Evolutionary conservation across 2,113 vertebrate species (phyloP), one percentile per base, ranked within the genome.

Genomic region (Onychostoma macrolepis): DNA sequence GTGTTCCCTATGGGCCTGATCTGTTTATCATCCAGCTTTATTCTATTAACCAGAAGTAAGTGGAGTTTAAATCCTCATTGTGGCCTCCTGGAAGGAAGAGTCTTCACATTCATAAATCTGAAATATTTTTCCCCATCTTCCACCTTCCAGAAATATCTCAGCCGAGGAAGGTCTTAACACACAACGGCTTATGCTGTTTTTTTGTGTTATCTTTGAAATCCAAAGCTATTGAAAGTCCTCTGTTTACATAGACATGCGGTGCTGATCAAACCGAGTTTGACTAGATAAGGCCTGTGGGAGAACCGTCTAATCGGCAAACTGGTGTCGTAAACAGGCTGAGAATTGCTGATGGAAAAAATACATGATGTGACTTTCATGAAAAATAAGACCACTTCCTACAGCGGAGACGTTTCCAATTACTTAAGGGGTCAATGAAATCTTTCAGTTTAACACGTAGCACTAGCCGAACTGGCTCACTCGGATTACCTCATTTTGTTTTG

Each of bases 281-380:
- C 58, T 80, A 82, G 86, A 84, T 88, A 80, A 80, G 74, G 21
- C 63, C 83, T 17, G 80, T 30, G 80, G 88, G 88, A 85, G 83
- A 43, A 69, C 53, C 63, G 13, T 84, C 76, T 90, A 24, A 87
- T 80, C 80, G 65, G 75, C 24, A 24, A n/a, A 72, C 17, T 24
- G 79, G 45, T 65, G 72, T 71, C 71, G 28, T 88, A 84, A 45
- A 53, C 69, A 76, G 88, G 89, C 87, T 84, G 86, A 72, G 67
- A 90, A 91, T 88, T 79, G 83, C 89, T 89, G 90, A 92, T 87
- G 89, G 69, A 86, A 80, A 77, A 81, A 78, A 77, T 72, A 69
- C 33, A 86, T 81, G 74, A 90, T 85, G 87, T 86, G 86, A 43
- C 78, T 71, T 45, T 65, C 41, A 19, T 87, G 56, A 86, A 48